A percentile compares a stretch with the other conserved stretches of the same genome.
Evolutionary conservation across 2,888 invertebrate species (phyloP).

Genomic region (Platycheirus rosarum): DNA sequence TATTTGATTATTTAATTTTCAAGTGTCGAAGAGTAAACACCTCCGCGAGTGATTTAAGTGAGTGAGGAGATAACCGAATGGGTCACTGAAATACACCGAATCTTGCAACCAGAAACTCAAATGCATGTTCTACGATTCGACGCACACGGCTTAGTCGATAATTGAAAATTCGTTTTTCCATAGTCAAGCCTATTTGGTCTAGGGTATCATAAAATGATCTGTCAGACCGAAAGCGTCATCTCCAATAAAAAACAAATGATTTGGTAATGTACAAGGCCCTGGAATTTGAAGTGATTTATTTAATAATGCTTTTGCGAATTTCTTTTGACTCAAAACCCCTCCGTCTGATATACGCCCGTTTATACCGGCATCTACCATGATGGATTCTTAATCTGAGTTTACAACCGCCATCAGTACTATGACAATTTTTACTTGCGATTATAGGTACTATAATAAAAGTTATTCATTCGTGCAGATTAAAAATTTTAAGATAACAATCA

Average conservation of each 20-base stretch:
- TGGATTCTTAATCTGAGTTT: slow-evolving; percentile 44
- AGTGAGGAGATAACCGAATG: background rate
- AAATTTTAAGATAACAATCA: too few relatives aligned
- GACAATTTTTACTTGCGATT: too few relatives aligned
- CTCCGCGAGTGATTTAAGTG: too few relatives aligned
- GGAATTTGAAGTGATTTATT: too few relatives aligned
- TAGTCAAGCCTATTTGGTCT: background rate
- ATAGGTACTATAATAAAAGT: too few relatives aligned
- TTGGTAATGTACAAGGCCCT: too few relatives aligned
- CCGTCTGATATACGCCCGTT: slow-evolving; percentile 57
- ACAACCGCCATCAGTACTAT: slow-evolving; percentile 51
- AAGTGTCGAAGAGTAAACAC: too few relatives aligned
- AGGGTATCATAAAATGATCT: slow-evolving; percentile 11
- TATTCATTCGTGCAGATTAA: too few relatives aligned
- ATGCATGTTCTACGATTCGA: slow-evolving; percentile 17
- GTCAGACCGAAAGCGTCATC: slow-evolving; percentile 21
- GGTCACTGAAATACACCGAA: slow-evolving; percentile 11
- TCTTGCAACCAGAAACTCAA: slow-evolving; percentile 16
- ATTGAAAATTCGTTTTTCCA: too few relatives aligned
- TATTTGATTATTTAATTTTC: too few relatives aligned
- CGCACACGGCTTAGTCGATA: slow-evolving; percentile 2
- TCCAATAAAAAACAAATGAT: slow-evolving; percentile 27
- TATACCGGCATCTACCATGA: slow-evolving; percentile 42
- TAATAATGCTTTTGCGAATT: slow-evolving; percentile 35
- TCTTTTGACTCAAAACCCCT: slow-evolving; percentile 37